phyloP scores from a whole-genome alignment of 2,797 vertebrate genomes.

The Gymnocypris eckloni region DNA sequence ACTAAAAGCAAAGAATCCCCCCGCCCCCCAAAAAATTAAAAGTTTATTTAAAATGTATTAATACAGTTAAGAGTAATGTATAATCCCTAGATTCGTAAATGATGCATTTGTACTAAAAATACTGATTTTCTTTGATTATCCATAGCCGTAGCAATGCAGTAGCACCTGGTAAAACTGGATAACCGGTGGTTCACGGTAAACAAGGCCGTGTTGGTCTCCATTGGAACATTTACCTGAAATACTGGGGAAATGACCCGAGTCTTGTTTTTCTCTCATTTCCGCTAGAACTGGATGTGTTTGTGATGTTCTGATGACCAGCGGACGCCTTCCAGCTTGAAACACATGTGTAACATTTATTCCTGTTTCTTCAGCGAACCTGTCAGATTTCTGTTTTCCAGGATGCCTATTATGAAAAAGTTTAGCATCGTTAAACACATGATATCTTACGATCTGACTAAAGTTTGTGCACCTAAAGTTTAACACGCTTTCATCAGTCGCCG shows the following conservation, averaged over 20 bases:
- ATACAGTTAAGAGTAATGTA: not conserved
- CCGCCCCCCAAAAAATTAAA: not conserved
- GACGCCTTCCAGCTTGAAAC: not conserved
- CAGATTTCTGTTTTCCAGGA: constrained; percentile 32
- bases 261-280: not conserved
- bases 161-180: not conserved
- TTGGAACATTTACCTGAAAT: too few species aligned
- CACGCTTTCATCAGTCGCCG: constrained; percentile 19
- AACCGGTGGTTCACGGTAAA: not conserved
- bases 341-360: constrained; percentile 12
- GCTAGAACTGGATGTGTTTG: not conserved
- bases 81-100: not conserved
- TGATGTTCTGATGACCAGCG: not conserved
- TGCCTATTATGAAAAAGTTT: not conserved
- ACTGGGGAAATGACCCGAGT: not conserved
- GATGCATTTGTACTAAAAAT: not conserved
- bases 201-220: not conserved
- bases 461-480: constrained; percentile 3
- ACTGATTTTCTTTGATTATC: too few species aligned
- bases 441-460: constrained; percentile 36
- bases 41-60: not conserved
- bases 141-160: not conserved
- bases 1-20: not conserved
- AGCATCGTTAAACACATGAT: not conserved
- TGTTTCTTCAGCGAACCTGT: constrained; percentile 39